Percentiles rank a stretch among this genome's conserved stretches.
Evolutionary conservation across 2,888 invertebrate species (phyloP).

Genomic region (Cryptocheilus praepositus): DNA sequence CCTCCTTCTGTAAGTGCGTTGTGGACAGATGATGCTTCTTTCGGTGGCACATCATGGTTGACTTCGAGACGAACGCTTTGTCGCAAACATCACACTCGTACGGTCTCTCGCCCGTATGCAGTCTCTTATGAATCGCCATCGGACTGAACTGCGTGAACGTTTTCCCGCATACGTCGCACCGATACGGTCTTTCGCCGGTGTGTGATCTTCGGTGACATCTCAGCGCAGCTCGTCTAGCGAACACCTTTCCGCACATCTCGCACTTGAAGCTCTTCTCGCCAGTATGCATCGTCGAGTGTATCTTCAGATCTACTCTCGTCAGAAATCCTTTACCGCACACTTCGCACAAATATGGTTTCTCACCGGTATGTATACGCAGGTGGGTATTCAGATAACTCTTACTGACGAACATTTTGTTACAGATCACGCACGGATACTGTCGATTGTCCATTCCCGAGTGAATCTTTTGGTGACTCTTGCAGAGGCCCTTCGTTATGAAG

Average conservation of each 20-base stretch:
- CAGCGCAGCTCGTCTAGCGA: conserved; percentile 79
- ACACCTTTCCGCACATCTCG: conserved; percentile 80
- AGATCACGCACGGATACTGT: conserved; percentile 78
- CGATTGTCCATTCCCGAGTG: conserved; percentile 79
- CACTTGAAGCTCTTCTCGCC: conserved; percentile 80
- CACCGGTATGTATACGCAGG: conserved; percentile 78
- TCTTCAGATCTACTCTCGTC: conserved; percentile 78
- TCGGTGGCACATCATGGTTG: conserved; percentile 79
- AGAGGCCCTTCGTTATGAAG: conserved; percentile 79
- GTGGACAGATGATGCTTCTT: conserved; percentile 75
- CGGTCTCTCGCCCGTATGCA: conserved; percentile 80
- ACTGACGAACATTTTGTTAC: conserved; percentile 79
- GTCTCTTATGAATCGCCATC: conserved; percentile 79
- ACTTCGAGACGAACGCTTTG: conserved; percentile 78
- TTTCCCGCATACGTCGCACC: conserved; percentile 80
- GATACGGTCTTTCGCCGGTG: conserved; percentile 78
- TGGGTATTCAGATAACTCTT: conserved; percentile 80
- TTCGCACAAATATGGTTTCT: conserved; percentile 79
- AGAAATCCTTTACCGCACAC: conserved; percentile 80
- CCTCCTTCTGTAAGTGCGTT: conserved; percentile 49
- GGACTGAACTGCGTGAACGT: conserved; percentile 81
- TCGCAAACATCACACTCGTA: conserved; percentile 79
- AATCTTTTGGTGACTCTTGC: conserved; percentile 78
- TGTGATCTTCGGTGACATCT: conserved; percentile 79
- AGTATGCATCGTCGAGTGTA: conserved; percentile 80